Conservation (phyloP, 2,888 invertebrate species). For the Ephialtes manifestator region DNA sequence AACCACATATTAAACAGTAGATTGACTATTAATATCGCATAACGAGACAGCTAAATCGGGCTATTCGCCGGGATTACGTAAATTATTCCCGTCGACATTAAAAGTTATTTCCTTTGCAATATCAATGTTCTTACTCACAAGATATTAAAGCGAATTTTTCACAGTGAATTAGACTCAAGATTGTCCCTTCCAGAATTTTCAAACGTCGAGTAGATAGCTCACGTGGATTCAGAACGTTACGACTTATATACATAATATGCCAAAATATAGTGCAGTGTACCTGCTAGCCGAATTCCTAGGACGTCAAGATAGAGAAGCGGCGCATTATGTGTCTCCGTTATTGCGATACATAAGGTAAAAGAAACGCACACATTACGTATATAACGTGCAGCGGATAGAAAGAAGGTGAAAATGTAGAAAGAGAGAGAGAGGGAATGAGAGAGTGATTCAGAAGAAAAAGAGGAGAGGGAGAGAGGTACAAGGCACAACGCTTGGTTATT, state of each 20-base stretch:
- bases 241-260: background rate
- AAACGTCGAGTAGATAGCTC: conserved; percentile 3
- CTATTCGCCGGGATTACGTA: conserved; percentile 24
- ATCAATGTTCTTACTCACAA: background rate
- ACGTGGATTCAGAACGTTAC: background rate
- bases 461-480: conserved; percentile 9
- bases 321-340: conserved; percentile 24
- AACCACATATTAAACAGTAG: too few species aligned
- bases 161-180: background rate
- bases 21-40: conserved; percentile 38
- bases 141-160: conserved; percentile 22
- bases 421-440: conserved; percentile 2
- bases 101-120: background rate
- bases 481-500: conserved; percentile 69
- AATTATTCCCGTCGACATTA: conserved; percentile 31
- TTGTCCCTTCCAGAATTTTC: background rate
- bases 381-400: conserved; percentile 16
- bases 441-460: conserved; percentile 18
- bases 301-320: conserved; percentile 9
- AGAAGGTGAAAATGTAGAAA: background rate
- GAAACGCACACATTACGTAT: conserved; percentile 28
- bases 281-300: conserved; percentile 7
- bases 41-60: conserved; percentile 54
- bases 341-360: conserved; percentile 7
- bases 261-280: conserved; percentile 5